These are phyloP conservation scores for Labeo catla DNA, from an alignment of 2,113 vertebrate genomes.

Conservation along the genomic window DNA sequence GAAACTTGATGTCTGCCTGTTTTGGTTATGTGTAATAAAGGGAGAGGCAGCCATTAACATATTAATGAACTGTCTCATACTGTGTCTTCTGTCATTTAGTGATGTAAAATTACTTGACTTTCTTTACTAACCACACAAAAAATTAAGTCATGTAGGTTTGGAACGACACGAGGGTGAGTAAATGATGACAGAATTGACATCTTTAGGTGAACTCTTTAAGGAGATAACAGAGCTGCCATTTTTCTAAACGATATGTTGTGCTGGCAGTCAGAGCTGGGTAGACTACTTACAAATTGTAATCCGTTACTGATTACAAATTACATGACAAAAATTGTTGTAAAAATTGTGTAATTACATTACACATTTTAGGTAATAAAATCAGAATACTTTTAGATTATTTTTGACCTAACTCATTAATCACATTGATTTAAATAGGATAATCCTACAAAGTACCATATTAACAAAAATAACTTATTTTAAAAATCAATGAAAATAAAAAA, in stretches of 20 bases:
- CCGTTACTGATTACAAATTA: no score
- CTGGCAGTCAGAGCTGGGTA: background rate
- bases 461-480: no score
- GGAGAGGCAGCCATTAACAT: background rate
- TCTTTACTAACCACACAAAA: background rate
- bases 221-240: background rate
- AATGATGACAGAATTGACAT: background rate
- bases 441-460: no score
- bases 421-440: no score
- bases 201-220: background rate
- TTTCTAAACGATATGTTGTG: background rate
- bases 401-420: no score
- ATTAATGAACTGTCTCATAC: background rate
- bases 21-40: background rate
- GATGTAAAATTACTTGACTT: background rate
- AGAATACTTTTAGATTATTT: no score
- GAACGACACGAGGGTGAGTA: background rate
- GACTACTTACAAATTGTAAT: no score
- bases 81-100: background rate
- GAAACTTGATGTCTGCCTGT: background rate
- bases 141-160: background rate
- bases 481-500: no score
- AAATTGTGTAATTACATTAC: no score
- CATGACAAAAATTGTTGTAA: no score
- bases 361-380: no score